A percentile compares a stretch with the other conserved stretches of the same genome.
Evolutionary conservation across 2,113 vertebrate species (phyloP).

Genomic region (Fulica atra): DNA sequence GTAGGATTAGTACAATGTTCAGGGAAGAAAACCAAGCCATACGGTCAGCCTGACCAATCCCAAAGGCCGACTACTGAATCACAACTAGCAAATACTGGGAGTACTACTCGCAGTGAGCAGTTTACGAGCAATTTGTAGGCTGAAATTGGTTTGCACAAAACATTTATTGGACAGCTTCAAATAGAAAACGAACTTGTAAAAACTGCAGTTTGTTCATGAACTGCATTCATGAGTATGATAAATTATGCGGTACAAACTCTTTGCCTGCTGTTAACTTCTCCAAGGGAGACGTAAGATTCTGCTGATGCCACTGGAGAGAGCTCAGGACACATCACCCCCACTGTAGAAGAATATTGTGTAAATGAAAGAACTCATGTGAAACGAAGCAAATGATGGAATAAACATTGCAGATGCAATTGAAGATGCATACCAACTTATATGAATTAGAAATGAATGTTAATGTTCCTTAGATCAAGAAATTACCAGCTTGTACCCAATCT

Average conservation of each 20-base stretch:
- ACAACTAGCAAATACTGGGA: background rate
- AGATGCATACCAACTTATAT: background rate
- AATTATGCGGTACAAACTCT: background rate
- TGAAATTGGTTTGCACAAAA: constrained; percentile 60
- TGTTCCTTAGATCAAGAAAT: constrained; percentile 30
- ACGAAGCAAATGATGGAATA: constrained; percentile 42
- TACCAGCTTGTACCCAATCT: background rate
- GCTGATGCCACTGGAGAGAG: constrained; percentile 18
- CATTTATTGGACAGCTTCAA: constrained; percentile 56
- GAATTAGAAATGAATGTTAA: constrained; percentile 51
- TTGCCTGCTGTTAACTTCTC: background rate
- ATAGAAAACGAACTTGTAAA: constrained; percentile 42
- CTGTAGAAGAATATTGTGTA: constrained; percentile 52
- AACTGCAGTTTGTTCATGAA: constrained; percentile 43
- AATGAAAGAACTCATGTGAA: constrained; percentile 63
- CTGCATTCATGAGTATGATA: constrained; percentile 24
- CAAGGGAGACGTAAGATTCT: constrained; percentile 11
- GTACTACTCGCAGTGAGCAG: background rate
- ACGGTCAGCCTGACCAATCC: background rate
- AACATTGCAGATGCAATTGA: constrained; percentile 33
- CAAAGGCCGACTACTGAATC: background rate
- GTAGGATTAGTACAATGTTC: background rate
- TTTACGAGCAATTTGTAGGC: constrained; percentile 48
- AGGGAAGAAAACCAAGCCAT: background rate
- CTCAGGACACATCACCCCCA: background rate